Evolutionary conservation across 2,888 invertebrate species (phyloP).

Genomic region (Clunio marinus): DNA sequence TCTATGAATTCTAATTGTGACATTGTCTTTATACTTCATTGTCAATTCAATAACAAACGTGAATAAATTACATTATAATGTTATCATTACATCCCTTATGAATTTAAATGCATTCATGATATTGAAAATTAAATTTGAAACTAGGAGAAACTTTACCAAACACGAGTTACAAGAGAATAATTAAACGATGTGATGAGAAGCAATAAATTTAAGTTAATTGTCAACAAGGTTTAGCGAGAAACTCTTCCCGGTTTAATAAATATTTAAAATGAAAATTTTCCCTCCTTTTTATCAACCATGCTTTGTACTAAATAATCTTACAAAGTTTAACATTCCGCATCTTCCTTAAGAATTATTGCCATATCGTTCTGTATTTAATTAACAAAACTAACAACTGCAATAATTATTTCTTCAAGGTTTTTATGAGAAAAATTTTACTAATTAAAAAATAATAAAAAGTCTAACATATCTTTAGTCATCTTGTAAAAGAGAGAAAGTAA

Average conservation of each 20-base stretch:
- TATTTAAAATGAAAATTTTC: not conserved
- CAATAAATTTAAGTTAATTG: constrained; percentile 4
- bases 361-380: not conserved
- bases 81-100: no score
- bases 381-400: constrained; percentile 21
- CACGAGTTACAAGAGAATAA: not conserved
- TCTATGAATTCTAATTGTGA: no score
- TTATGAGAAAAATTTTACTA: constrained; percentile 35
- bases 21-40: no score
- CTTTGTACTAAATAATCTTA: not conserved
- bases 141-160: no score
- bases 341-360: not conserved
- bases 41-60: no score
- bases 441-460: constrained; percentile 36
- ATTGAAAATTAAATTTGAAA: no score
- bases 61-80: no score
- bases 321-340: not conserved
- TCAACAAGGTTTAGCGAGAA: not conserved
- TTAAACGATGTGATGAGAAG: not conserved
- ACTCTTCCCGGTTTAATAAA: not conserved
- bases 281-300: not conserved
- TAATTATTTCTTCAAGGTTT: constrained; percentile 30
- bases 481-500: not conserved
- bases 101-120: no score
- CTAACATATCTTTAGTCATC: not conserved